Conservation (phyloP, 2,797 vertebrate species). For the Macropodus opercularis region DNA sequence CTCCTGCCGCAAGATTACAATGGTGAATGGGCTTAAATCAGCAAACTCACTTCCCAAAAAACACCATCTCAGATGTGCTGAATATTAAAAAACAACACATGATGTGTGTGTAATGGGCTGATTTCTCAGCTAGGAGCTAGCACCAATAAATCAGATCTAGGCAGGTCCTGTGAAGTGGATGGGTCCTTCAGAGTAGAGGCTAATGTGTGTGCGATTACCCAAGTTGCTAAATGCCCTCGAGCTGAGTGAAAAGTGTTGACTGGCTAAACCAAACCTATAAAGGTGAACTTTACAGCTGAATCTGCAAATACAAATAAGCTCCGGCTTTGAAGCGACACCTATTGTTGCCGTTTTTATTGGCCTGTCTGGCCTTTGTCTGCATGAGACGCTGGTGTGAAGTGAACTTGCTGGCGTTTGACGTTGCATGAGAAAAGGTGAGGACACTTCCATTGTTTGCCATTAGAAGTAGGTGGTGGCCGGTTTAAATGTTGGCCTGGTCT, state of each 20-base stretch:
- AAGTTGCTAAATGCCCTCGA: neutral
- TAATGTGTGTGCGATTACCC: neutral
- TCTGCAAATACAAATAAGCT: slow-evolving; percentile 51
- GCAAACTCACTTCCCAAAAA: neutral
- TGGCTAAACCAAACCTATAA: slow-evolving; percentile 4
- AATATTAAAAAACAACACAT: neutral
- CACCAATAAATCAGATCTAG: neutral
- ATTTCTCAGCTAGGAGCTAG: neutral
- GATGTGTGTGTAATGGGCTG: neutral
- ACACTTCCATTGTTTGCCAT: slow-evolving; percentile 39
- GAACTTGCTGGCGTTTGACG: slow-evolving; percentile 62
- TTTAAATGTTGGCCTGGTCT: slow-evolving; percentile 22
- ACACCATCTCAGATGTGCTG: neutral
- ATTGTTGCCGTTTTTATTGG: slow-evolving; percentile 71
- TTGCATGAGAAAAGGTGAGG: slow-evolving; percentile 73
- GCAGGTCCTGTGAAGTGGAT: neutral
- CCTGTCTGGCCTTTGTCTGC: slow-evolving; percentile 55
- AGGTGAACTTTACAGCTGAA: slow-evolving; percentile 27
- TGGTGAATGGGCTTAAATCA: neutral
- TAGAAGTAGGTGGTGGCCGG: slow-evolving; percentile 25
- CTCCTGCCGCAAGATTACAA: neutral
- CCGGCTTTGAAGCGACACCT: slow-evolving; percentile 52
- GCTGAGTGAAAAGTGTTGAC: neutral
- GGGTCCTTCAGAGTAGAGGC: neutral
- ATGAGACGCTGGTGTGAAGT: slow-evolving; percentile 59